Evolutionary conservation across 2,888 invertebrate species (phyloP), one percentile per base, ranked within the genome.

Genomic region (Coenonympha arcania): DNA sequence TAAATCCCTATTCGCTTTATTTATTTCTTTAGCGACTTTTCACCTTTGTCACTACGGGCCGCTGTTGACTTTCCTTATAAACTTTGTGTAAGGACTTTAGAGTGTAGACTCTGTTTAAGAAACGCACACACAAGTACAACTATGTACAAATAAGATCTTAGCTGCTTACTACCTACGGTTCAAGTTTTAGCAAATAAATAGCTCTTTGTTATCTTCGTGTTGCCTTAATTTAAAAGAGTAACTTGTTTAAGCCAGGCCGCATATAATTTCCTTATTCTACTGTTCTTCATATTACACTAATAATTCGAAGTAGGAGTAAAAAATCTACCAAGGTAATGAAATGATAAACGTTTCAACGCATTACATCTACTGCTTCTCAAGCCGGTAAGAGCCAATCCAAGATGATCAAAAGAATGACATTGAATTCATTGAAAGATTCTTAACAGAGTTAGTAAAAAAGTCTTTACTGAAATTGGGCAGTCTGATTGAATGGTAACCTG

Each of bases 21-120:
- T 63, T 58, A 62, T 64, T 69, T 66, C 61, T 60, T 60, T 56
- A 59, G 58, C 60, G 58, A 53, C 61, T 66, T 66, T 60, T 55
- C 60, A 63, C 62, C 60, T 68, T 68, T 63, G 64, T 65, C 60
- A 60, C 57, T 56, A 44, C 45, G 50, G 18, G 31, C 41, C 45
- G 51, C 37, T 64, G 63, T 65, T 63, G 59, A 62, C 62, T 63
- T 61, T 57, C 52, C 58, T 55, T 58, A 59, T 61, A 58, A 62
- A 58, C 52, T 61, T 59, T 54, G 59, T 54, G 52, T 52, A 48
- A 48, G 46, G 39, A 39, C 39, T 39, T 15, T 22, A 4, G 39
- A 59, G 49, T 43, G 51, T 51, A 45, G 54, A 50, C 52, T 48
- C 48, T 45, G 52, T 52, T 55, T 48, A 55, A 47, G 54, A 52